These are phyloP conservation scores for Argyresthia albistria DNA, from an alignment of 2,888 invertebrate species.

Conservation along the genomic window DNA sequence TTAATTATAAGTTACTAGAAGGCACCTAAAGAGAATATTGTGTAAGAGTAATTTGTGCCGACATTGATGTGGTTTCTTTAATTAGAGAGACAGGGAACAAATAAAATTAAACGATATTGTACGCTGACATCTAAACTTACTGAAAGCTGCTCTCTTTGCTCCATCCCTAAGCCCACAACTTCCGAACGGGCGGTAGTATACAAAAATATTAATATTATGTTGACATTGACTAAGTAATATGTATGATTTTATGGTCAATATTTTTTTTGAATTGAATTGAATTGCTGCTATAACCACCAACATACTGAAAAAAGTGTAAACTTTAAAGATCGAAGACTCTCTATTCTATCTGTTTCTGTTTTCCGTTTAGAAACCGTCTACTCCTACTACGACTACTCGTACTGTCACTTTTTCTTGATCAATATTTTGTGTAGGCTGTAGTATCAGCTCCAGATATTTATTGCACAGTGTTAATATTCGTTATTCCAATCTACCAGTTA, in stretches of 20 bases:
- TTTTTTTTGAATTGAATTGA: too few species aligned
- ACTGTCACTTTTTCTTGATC: not conserved
- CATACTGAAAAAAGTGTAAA: too few species aligned
- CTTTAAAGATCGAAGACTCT: too few species aligned
- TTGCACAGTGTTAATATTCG: slow-evolving; percentile 8
- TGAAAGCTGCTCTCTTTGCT: not conserved
- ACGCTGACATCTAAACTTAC: not conserved
- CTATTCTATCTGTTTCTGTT: too few species aligned
- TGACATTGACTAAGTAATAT: too few species aligned
- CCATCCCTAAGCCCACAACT: too few species aligned
- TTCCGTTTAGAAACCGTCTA: too few species aligned
- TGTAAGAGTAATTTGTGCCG: not conserved
- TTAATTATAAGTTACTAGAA: not conserved
- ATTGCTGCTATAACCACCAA: too few species aligned
- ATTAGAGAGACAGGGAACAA: slow-evolving; percentile 17
- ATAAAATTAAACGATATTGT: not conserved
- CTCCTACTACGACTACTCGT: too few species aligned
- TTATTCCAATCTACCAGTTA: slow-evolving; percentile 25
- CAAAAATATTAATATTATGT: too few species aligned
- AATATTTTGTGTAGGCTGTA: slow-evolving; percentile 17
- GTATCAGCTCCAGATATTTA: slow-evolving; percentile 18
- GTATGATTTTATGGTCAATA: too few species aligned
- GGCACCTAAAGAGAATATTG: not conserved
- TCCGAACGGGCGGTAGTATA: too few species aligned
- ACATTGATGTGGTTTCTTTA: slow-evolving; percentile 26